Conservation (phyloP, 2,797 vertebrate genomes). For the Oryzias sinensis region DNA sequence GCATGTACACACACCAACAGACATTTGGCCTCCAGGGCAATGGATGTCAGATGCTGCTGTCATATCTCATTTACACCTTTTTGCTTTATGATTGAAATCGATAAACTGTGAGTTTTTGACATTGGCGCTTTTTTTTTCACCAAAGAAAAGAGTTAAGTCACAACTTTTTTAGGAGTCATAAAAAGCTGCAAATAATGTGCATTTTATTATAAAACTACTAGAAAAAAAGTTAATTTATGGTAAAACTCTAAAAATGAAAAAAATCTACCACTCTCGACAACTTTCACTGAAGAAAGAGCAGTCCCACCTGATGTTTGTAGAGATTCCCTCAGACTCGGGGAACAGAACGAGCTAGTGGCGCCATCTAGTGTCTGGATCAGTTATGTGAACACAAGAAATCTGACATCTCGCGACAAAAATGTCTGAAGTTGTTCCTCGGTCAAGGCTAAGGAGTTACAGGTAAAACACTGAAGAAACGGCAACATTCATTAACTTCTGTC, state of each 20-base stretch:
- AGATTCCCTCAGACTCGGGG: background rate
- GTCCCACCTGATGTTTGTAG: background rate
- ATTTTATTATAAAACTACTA: too few species aligned
- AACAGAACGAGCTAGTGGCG: constrained; percentile 36
- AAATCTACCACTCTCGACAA: too few species aligned
- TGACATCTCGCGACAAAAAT: background rate
- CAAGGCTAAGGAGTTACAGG: background rate
- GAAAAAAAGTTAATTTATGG: too few species aligned
- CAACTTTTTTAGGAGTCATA: background rate
- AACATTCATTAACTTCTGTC: too few species aligned
- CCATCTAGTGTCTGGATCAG: constrained; percentile 49
- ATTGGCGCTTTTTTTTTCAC: constrained; percentile 21
- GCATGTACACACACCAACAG: constrained; percentile 3
- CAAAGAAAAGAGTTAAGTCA: constrained; percentile 1
- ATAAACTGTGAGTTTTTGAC: constrained; percentile 23
- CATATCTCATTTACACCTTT: constrained; percentile 64
- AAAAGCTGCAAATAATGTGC: too few species aligned
- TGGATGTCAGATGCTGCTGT: constrained; percentile 60
- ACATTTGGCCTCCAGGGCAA: constrained; percentile 35
- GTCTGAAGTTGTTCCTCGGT: background rate
- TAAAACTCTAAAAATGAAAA: too few species aligned
- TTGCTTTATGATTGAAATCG: constrained; percentile 37
- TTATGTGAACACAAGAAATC: background rate
- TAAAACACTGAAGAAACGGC: too few species aligned
- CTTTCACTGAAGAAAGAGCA: background rate